A percentile compares a stretch with the other conserved stretches of the same genome.
Evolutionary conservation across 2,888 invertebrate genomes (phyloP).

Genomic region (Peribatodes rhomboidaria): DNA sequence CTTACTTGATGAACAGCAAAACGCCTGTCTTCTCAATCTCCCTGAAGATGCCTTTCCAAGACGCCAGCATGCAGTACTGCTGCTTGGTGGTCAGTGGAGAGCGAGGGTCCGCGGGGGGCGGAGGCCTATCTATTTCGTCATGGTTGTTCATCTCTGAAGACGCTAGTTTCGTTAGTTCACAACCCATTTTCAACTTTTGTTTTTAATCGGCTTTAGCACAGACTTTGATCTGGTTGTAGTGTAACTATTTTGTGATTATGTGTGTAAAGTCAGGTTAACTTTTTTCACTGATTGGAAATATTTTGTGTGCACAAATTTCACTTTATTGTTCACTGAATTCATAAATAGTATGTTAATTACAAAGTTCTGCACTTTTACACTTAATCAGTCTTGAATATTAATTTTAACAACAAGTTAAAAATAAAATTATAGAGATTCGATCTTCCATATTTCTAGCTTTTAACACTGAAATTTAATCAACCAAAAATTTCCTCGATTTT

Average conservation of each 20-base stretch:
- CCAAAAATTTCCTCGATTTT: background rate
- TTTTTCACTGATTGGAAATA: background rate
- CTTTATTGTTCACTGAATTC: background rate
- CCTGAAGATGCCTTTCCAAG: constrained; percentile 96
- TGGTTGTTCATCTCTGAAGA: constrained; percentile 75
- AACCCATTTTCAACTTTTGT: constrained; percentile 86
- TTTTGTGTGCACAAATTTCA: background rate
- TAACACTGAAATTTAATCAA: background rate
- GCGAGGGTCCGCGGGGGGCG: constrained; percentile 90
- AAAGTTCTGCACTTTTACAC: too few species aligned
- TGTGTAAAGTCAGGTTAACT: background rate
- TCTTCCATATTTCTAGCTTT: constrained; percentile 13
- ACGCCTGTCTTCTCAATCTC: constrained; percentile 95
- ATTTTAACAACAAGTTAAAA: background rate
- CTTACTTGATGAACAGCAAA: constrained; percentile 95
- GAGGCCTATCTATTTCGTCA: constrained; percentile 86
- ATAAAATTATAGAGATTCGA: background rate
- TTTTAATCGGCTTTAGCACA: background rate
- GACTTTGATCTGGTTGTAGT: too few species aligned
- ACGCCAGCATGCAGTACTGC: constrained; percentile 95
- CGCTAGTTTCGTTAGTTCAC: constrained; percentile 91
- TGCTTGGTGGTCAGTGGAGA: constrained; percentile 94
- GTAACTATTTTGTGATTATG: too few species aligned
- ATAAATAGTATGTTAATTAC: too few species aligned
- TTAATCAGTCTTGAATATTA: too few species aligned